phyloP scores from a whole-genome alignment of 2,888 invertebrate genomes.

The Pardosa pseudoannulata region DNA sequence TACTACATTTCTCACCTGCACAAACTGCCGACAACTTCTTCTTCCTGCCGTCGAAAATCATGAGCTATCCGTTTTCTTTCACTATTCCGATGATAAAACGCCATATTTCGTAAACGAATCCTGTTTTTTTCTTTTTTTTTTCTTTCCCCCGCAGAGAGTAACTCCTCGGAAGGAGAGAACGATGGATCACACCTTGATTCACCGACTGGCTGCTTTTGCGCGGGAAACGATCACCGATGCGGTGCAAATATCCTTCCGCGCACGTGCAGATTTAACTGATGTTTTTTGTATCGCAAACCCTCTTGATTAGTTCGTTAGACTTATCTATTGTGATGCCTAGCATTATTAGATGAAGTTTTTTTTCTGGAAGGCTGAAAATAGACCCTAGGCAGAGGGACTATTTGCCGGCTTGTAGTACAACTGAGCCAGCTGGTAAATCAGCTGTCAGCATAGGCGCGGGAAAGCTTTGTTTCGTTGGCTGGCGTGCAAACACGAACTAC shows the following conservation, averaged over 20 bases:
- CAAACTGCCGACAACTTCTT: constrained; percentile 79
- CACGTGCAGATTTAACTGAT: constrained; percentile 44
- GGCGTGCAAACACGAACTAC: constrained; percentile 25
- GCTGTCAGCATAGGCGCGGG: constrained; percentile 62
- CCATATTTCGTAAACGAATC: constrained; percentile 41
- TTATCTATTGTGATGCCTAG: too few relatives aligned
- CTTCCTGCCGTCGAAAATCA: constrained; percentile 75
- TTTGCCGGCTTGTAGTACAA: constrained; percentile 64
- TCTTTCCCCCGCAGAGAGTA: constrained; percentile 24
- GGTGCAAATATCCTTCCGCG: constrained; percentile 48
- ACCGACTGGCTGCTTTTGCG: constrained; percentile 63
- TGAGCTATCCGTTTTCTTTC: constrained; percentile 67
- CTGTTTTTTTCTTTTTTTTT: constrained; percentile 20
- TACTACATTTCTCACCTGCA: constrained; percentile 78
- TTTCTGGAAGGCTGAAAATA: neutral
- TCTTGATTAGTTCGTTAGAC: neutral
- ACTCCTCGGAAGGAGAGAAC: constrained; percentile 35
- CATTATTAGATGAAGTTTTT: neutral
- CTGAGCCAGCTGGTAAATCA: constrained; percentile 69
- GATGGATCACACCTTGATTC: constrained; percentile 66
- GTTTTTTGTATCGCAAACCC: too few relatives aligned
- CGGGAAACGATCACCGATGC: constrained; percentile 67
- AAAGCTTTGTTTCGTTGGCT: constrained; percentile 44
- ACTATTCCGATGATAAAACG: constrained; percentile 69
- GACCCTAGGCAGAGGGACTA: constrained; percentile 40